Percentiles rank a stretch among this genome's conserved stretches.
Evolutionary conservation across 1,140 invertebrate genomes (phyloP).

Genomic region (Formica selysi): DNA sequence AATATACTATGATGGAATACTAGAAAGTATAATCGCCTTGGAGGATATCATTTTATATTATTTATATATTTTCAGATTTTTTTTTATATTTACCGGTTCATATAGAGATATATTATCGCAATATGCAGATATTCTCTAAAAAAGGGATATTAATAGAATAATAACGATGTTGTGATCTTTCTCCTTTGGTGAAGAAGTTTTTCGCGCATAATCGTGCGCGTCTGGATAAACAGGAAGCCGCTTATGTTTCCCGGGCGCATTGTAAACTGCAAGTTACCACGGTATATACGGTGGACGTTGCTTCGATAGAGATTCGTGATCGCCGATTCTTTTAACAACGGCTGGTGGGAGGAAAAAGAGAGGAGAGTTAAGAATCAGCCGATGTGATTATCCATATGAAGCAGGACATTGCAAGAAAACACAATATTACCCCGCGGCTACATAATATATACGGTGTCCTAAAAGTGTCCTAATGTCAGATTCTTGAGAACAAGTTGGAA

Average conservation of each 20-base stretch:
- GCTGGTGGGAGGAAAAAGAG: not conserved
- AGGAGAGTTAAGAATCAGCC: slow-evolving; percentile 8
- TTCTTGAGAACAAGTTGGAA: not conserved
- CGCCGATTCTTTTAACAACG: slow-evolving; percentile 64
- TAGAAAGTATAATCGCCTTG: too few relatives aligned
- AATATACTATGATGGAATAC: not conserved
- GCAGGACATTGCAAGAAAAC: slow-evolving; percentile 64
- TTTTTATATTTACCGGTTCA: not conserved
- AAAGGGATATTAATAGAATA: slow-evolving; percentile 26
- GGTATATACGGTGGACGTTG: slow-evolving; percentile 42
- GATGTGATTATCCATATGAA: slow-evolving; percentile 70
- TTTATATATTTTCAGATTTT: not conserved
- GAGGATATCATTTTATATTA: not conserved
- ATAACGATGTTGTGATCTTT: slow-evolving; percentile 29
- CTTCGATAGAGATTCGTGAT: slow-evolving; percentile 63
- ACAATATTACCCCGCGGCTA: slow-evolving; percentile 61
- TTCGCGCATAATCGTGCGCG: slow-evolving; percentile 38
- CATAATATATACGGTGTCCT: slow-evolving; percentile 4
- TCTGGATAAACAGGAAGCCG: slow-evolving; percentile 68
- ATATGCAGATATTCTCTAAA: not conserved
- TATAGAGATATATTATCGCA: not conserved
- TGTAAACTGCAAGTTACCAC: slow-evolving; percentile 65
- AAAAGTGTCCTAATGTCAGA: not conserved
- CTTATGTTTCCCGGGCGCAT: slow-evolving; percentile 35
- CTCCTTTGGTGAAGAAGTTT: slow-evolving; percentile 40